These are phyloP conservation scores for Struthio camelus DNA, from an alignment of 2,113 vertebrate genomes.

Conservation along the genomic window DNA sequence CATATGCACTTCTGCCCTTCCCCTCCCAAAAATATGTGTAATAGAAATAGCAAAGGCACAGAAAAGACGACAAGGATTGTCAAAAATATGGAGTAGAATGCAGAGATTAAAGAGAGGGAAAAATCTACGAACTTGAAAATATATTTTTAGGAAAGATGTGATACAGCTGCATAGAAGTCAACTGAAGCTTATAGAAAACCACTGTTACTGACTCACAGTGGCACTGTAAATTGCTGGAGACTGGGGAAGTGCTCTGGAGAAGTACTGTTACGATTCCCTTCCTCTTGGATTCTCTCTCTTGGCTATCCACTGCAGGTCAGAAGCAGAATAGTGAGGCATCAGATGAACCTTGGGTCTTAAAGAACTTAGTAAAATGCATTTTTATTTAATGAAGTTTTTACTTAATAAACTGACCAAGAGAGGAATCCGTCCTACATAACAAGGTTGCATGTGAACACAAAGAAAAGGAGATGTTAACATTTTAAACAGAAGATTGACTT, in stretches of 20 bases:
- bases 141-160: background rate
- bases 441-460: background rate
- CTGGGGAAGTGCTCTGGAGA: background rate
- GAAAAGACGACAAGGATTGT: background rate
- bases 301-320: background rate
- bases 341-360: background rate
- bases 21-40: background rate
- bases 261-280: fast-evolving
- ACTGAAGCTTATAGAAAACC: background rate
- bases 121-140: background rate
- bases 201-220: background rate
- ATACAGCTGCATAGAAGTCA: background rate
- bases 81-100: background rate
- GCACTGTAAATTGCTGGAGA: background rate
- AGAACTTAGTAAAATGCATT: background rate
- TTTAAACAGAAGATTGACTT: background rate
- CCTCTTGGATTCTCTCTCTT: background rate
- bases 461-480: background rate
- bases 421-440: background rate
- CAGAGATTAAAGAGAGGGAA: background rate
- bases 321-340: background rate
- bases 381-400: background rate
- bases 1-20: background rate
- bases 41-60: background rate
- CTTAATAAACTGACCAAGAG: background rate